Evolutionary conservation across 2,888 invertebrate genomes (phyloP).

Genomic region (Malthinus flaveolus): DNA sequence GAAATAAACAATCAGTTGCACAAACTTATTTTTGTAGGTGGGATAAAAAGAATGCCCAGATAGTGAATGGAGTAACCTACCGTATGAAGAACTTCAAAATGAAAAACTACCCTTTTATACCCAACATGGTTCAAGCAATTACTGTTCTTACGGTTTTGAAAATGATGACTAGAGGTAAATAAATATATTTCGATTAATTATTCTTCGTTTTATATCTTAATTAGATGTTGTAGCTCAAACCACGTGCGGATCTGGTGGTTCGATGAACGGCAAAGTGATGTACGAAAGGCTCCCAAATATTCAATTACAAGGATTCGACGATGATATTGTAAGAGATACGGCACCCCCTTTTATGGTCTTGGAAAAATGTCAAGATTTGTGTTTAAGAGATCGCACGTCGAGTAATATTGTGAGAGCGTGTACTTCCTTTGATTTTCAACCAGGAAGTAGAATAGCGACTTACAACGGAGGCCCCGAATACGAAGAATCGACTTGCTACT

Average conservation of each 20-base stretch:
- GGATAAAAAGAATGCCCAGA: constrained; percentile 53
- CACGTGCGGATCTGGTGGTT: constrained; percentile 87
- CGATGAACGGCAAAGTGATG: constrained; percentile 75
- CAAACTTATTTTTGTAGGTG: constrained; percentile 33
- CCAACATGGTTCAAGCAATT: constrained; percentile 81
- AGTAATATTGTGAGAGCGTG: constrained; percentile 84
- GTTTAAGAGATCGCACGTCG: constrained; percentile 76
- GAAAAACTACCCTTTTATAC: constrained; percentile 61
- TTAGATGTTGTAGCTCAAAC: constrained; percentile 71
- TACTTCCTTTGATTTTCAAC: constrained; percentile 88
- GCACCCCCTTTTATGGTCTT: constrained; percentile 84
- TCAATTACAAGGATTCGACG: constrained; percentile 86
- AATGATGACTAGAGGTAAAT: constrained; percentile 78
- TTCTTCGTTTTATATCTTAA: not conserved
- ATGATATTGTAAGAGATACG: constrained; percentile 83
- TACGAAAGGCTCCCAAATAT: constrained; percentile 89
- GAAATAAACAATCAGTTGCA: not conserved
- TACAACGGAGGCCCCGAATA: constrained; percentile 81
- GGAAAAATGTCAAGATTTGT: constrained; percentile 84
- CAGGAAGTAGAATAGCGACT: constrained; percentile 81
- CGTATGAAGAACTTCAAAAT: constrained; percentile 56
- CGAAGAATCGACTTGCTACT: constrained; percentile 85
- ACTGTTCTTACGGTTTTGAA: constrained; percentile 82
- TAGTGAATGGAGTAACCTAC: constrained; percentile 40
- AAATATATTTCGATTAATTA: not conserved